Conservation (phyloP, 2,797 vertebrate genomes). For the Cossypha heuglini region DNA sequence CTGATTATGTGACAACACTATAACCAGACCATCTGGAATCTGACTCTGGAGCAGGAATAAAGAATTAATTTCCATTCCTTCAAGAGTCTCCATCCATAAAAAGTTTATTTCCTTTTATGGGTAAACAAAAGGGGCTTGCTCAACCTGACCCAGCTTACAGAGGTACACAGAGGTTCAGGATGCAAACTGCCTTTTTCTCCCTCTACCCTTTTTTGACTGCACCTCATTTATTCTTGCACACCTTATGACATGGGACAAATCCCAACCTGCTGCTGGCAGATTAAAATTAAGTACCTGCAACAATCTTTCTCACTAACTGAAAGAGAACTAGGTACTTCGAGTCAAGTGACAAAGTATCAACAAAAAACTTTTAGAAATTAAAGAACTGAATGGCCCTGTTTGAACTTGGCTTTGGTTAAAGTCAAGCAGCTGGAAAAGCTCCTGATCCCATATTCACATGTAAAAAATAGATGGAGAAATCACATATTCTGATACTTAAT, state of each 20-base stretch:
- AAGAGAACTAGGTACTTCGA: neutral
- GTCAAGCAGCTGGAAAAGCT: constrained; percentile 16
- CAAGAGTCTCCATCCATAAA: neutral
- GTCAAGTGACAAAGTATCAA: neutral
- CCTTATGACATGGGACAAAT: neutral
- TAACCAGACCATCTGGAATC: neutral
- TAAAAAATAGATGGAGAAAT: constrained; percentile 48
- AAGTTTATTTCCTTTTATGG: neutral
- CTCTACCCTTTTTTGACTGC: neutral
- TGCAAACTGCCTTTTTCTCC: neutral
- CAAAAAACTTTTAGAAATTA: neutral
- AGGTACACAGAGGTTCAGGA: neutral
- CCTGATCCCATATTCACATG: neutral
- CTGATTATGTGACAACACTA: neutral
- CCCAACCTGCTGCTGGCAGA: neutral
- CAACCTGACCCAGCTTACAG: neutral
- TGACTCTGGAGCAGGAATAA: neutral
- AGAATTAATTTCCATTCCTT: neutral
- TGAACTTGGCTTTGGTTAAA: constrained; percentile 37
- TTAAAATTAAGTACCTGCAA: neutral
- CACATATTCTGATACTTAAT: constrained; percentile 42
- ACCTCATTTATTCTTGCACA: neutral
- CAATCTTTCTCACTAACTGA: neutral
- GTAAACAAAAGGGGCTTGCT: neutral
- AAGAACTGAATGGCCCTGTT: neutral